Conservation (phyloP, 2,797 vertebrate species). For the Eptatretus atami region DNA sequence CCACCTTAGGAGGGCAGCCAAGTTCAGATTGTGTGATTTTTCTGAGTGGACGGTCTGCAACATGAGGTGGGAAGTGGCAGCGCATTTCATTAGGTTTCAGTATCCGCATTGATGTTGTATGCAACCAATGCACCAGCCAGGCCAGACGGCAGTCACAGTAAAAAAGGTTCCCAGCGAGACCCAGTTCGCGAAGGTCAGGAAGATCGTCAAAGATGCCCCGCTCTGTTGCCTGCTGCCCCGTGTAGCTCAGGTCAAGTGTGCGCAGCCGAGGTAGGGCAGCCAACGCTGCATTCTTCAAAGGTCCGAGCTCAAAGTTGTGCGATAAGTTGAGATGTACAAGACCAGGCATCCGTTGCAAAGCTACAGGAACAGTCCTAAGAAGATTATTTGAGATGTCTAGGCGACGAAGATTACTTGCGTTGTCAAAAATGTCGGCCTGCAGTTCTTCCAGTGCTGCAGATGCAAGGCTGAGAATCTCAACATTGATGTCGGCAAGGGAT, state of each 20-base stretch:
- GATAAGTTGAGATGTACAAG: conserved; percentile 43
- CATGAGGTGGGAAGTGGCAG: conserved; percentile 63
- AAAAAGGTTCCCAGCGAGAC: conserved; percentile 55
- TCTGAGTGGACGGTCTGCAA: conserved; percentile 41
- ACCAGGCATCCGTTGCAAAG: conserved; percentile 25
- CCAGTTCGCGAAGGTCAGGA: conserved; percentile 26
- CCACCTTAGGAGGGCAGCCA: conserved; percentile 47
- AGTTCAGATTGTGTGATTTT: conserved; percentile 40
- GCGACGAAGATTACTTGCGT: conserved; percentile 42
- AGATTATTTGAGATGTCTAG: conserved; percentile 55
- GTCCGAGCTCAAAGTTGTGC: conserved; percentile 29
- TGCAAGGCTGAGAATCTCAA: conserved; percentile 43
- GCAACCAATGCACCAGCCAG: conserved; percentile 55
- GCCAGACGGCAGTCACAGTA: conserved; percentile 59
- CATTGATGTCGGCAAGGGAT: conserved; percentile 25
- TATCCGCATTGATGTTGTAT: conserved; percentile 12
- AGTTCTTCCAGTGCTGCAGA: conserved; percentile 32
- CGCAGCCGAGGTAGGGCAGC: conserved; percentile 28
- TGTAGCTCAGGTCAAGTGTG: conserved; percentile 50
- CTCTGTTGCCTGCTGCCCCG: conserved; percentile 46
- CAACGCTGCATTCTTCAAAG: conserved; percentile 32
- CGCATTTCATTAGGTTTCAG: conserved; percentile 23
- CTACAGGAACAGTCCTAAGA: conserved; percentile 22
- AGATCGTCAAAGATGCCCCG: conserved; percentile 29
- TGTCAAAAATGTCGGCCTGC: conserved; percentile 30